phyloP scores from a whole-genome alignment of 1,140 invertebrate species.

The Myzus persicae region DNA sequence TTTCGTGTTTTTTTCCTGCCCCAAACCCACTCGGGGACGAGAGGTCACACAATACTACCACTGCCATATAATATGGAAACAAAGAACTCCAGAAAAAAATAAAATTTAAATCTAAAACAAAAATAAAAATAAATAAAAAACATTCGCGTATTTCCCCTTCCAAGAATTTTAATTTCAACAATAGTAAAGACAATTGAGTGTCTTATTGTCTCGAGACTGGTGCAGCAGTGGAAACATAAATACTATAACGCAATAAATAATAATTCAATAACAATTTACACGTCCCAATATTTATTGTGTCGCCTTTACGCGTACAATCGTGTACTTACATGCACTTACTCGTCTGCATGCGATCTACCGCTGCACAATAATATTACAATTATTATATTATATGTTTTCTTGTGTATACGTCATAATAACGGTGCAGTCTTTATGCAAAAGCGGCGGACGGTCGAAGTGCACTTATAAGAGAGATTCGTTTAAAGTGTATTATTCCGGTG shows the following conservation, averaged over 20 bases:
- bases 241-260: background rate
- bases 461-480: background rate
- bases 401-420: no score
- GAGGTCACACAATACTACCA: background rate
- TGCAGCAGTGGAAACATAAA: background rate
- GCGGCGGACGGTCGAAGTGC: background rate
- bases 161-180: background rate
- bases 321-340: no score
- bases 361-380: no score
- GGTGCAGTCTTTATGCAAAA: no score
- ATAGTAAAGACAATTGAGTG: background rate
- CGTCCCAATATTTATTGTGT: background rate
- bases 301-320: background rate
- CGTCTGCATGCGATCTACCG: no score
- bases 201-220: background rate
- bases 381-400: no score
- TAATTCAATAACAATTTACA: background rate
- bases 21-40: background rate
- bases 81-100: background rate
- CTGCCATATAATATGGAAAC: background rate
- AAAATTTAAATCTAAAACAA: background rate
- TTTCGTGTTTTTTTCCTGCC: background rate
- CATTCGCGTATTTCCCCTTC: background rate
- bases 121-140: background rate
- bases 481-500: slow-evolving; percentile 7